Evolutionary conservation across 2,797 vertebrate genomes (phyloP).

Genomic region (Gymnothorax reevesii): DNA sequence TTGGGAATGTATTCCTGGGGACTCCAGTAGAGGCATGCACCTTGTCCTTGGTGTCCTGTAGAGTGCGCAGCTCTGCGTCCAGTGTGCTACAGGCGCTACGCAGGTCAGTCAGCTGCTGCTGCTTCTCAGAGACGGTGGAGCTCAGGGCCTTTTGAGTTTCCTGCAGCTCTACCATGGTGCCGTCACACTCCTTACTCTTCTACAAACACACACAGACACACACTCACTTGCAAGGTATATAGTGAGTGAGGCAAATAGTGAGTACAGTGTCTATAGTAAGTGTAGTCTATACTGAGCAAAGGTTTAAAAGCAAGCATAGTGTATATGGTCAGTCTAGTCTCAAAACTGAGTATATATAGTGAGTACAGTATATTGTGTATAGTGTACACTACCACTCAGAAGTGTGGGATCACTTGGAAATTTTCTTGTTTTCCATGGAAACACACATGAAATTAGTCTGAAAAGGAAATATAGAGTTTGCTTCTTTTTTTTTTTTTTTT

Average conservation of each 20-base stretch:
- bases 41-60: slow-evolving; percentile 73
- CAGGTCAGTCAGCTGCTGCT: slow-evolving; percentile 59
- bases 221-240: neutral
- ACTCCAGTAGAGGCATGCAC: slow-evolving; percentile 42
- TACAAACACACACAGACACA: slow-evolving; percentile 45
- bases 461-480: no score
- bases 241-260: neutral
- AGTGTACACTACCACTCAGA: no score
- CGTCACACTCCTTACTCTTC: slow-evolving; percentile 67
- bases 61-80: slow-evolving; percentile 45
- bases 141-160: slow-evolving; percentile 55
- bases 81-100: slow-evolving; percentile 48
- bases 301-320: no score
- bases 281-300: no score
- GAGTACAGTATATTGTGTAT: no score
- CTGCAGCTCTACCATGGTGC: slow-evolving; percentile 69
- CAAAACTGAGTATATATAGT: no score
- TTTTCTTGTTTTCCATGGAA: no score
- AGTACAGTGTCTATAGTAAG: neutral
- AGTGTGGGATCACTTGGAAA: no score
- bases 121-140: slow-evolving; percentile 59
- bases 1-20: no score
- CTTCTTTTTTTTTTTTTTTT: no score
- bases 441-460: no score
- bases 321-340: no score